A percentile compares a stretch with the other conserved stretches of the same genome.
phyloP scores from a whole-genome alignment of 2,113 vertebrate species.

The Otocyon megalotis region DNA sequence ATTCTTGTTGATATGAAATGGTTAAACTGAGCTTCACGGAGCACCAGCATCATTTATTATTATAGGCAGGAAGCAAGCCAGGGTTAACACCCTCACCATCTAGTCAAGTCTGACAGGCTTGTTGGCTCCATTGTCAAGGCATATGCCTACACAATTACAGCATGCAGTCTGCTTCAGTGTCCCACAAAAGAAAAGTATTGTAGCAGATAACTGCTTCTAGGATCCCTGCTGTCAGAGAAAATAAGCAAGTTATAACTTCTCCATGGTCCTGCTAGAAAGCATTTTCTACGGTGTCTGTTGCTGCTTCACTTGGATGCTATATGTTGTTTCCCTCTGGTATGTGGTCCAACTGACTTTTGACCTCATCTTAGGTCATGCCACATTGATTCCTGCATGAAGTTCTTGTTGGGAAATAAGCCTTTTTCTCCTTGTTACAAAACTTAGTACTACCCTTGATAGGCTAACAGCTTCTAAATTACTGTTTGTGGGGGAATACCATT shows the following conservation, averaged over 20 bases:
- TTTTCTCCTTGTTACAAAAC: neutral
- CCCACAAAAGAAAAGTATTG: constrained; percentile 63
- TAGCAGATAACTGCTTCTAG: constrained; percentile 70
- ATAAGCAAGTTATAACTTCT: constrained; percentile 67
- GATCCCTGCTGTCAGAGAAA: constrained; percentile 74
- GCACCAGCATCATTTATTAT: neutral
- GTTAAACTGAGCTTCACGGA: constrained; percentile 39
- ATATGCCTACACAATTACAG: constrained; percentile 56
- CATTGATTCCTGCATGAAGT: neutral
- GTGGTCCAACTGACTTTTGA: constrained; percentile 4
- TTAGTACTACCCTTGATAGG: neutral
- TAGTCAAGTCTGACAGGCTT: constrained; percentile 56
- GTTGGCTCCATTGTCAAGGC: constrained; percentile 63
- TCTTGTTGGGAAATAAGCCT: neutral
- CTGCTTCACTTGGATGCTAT: neutral
- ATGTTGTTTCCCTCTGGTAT: constrained; percentile 16
- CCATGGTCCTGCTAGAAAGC: neutral
- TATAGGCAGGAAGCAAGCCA: constrained; percentile 8
- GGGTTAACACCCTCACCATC: neutral
- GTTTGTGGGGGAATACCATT: neutral
- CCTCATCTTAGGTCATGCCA: neutral
- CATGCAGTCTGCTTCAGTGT: constrained; percentile 6
- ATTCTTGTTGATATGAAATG: neutral
- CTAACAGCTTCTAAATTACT: neutral
- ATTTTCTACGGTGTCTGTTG: neutral